Evolutionary conservation across 2,797 vertebrate species (phyloP).

Genomic region (Eidolon dupreanum): DNA sequence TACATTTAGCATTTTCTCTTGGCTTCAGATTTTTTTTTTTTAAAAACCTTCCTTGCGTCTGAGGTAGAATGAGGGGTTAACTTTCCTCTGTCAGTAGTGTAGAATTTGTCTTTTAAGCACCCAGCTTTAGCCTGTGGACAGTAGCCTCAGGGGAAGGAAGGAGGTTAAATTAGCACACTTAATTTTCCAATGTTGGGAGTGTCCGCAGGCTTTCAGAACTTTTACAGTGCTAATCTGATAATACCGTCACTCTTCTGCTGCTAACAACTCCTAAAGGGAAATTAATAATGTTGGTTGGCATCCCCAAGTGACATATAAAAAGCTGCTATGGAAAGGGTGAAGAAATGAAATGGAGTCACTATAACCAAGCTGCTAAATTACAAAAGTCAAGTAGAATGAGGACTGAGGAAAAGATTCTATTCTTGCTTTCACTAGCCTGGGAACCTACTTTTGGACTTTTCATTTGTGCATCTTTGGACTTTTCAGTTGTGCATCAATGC

Average conservation of each 20-base stretch:
- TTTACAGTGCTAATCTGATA: background rate
- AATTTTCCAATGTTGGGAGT: background rate
- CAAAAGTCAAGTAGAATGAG: background rate
- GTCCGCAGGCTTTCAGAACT: background rate
- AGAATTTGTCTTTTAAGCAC: background rate
- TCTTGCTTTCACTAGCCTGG: background rate
- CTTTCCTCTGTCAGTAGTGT: background rate
- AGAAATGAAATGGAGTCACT: background rate
- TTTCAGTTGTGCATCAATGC: background rate
- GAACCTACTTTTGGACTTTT: background rate
- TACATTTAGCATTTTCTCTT: background rate
- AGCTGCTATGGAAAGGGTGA: background rate
- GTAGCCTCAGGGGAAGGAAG: background rate
- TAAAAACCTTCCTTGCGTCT: background rate
- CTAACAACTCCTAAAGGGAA: background rate
- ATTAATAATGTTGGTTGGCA: background rate
- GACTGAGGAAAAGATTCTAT: background rate
- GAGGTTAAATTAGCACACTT: background rate
- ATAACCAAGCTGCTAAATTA: background rate
- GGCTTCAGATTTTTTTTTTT: background rate
- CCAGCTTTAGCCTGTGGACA: background rate
- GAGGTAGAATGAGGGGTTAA: background rate
- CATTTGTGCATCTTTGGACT: background rate
- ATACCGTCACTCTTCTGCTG: background rate
- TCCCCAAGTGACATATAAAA: background rate